Base-by-base conservation (phyloP, 2,797 vertebrate genomes). In the Nothura maculosa region DNA sequence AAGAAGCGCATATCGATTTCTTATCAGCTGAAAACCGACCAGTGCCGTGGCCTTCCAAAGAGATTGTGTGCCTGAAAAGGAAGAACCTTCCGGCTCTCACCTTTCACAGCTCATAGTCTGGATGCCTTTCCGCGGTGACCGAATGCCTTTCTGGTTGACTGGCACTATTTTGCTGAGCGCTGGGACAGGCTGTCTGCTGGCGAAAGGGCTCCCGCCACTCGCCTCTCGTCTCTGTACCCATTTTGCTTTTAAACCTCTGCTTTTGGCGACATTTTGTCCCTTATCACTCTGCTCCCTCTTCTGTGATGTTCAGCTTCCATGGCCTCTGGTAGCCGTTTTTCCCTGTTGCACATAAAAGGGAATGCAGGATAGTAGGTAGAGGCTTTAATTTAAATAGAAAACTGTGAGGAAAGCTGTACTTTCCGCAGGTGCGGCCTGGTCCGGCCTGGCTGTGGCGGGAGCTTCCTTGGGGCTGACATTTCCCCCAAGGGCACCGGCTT, bases 71-170 rank as follows among this genome's bases (percentile, higher is more conserved):
- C 55, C 67, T 74, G 38, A 63, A 89, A 85, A 87, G 74, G 67
- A 93, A 91, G 80, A 76, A 76, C 11, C 43, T 87, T 81, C 57
- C 3, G 2, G 67, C 67, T 89, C 93, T 91, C 85, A 95, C 89
- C 93, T 95, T 96, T 81, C 89, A 85, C 21, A 84, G 74, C n/a
- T 52, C 91, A 76, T 73, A 91, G 87, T 92, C 94, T 88, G 93
- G 80, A 94, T 93, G 93, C 92, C 88, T 91, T 86, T 87, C 84
- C 74, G 81, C 81, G 88, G 90, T 88, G 83, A 85, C 81, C 70
- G 94, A 85, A 96, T 96, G 94, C 94, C 96, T 96, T 96, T 96
- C 96, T 96, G 94, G 87, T 94, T 96, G 93, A 96, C 80, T 92
- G 95, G 80, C 88, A 22, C 64, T 92, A 88, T 94, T 96, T 84